These are phyloP conservation scores for Philopedon plagiatum DNA, from an alignment of 2,888 invertebrate species.

Conservation along the genomic window DNA sequence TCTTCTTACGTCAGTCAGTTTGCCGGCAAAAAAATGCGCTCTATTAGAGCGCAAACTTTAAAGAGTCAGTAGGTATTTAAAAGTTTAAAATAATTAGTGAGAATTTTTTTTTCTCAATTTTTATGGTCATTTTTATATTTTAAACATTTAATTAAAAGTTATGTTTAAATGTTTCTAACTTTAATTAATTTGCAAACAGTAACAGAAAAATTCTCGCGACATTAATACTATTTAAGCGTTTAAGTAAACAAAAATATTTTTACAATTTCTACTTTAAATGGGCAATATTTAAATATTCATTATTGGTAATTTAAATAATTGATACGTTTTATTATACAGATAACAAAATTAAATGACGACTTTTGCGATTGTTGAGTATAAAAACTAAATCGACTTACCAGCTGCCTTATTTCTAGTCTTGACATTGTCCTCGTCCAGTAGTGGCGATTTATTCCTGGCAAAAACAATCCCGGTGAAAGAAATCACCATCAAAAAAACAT, in stretches of 20 bases:
- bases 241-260: background rate
- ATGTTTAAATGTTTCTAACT: too few relatives aligned
- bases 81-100: background rate
- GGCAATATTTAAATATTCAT: too few relatives aligned
- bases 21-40: conserved; percentile 10
- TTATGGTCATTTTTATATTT: too few relatives aligned
- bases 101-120: too few relatives aligned
- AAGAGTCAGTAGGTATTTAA: background rate
- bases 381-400: conserved; percentile 57
- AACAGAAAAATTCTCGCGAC: background rate
- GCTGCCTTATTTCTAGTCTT: conserved; percentile 64
- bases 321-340: background rate
- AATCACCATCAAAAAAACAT: conserved; percentile 33
- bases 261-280: background rate
- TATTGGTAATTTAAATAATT: background rate
- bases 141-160: too few relatives aligned
- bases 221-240: too few relatives aligned
- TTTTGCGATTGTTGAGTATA: background rate
- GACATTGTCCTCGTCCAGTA: conserved; percentile 62
- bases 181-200: too few relatives aligned
- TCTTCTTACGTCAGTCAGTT: conserved; percentile 8
- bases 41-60: background rate
- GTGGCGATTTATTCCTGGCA: conserved; percentile 62
- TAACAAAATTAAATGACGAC: too few relatives aligned
- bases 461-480: conserved; percentile 47